Evolutionary conservation across 2,113 vertebrate genomes (phyloP), one percentile per base, ranked within the genome.

Genomic region (Tauraco erythrolophus): DNA sequence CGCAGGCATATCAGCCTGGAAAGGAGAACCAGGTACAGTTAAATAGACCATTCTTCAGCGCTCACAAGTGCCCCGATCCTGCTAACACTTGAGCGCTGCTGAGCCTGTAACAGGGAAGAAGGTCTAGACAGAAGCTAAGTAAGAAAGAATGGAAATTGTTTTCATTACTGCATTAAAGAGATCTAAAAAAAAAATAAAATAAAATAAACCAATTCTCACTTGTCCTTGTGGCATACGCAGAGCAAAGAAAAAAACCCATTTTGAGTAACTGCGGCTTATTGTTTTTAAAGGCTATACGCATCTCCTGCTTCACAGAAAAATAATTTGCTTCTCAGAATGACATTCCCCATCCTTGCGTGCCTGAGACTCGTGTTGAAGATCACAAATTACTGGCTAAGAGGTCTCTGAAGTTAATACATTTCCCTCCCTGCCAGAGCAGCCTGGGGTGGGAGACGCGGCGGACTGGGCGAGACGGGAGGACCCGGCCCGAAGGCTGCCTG

Each of bases 61-160:
- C 74, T 87, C 89, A 91, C 65, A 87, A 96, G 94, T 89, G 94
- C 92, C 94, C 95, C 11, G 33, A 92, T 95, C 93, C 92, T 64
- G 84, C 69, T 70, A 92, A 82, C 87, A 95, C 92, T 93, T 35
- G 65, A 95, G 93, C 43, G 10, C 10, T 60, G 76, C 24, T 2
- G 60, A 95, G 81, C 60, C 74, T 78, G 28, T 6, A 41, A 66
- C 5, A 12, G 78, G 28, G 77, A 86, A 48, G 84, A 48, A 78
- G 84, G 89, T 89, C 87, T 94, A 95, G 89, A 92, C 92, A 94
- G 65, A 35, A 94, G 77, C 81, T 83, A 88, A 84, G 74, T 39
- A 81, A 89, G 57, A 33, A 80, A 92, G 71, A 90, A 91, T 66
- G 31, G 83, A 94, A 92, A 97, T 81, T 84, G 93, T 84, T 96